A percentile compares a stretch with the other conserved stretches of the same genome.
phyloP scores from a whole-genome alignment of 2,113 vertebrate species.

The Ochotona curzoniae region DNA sequence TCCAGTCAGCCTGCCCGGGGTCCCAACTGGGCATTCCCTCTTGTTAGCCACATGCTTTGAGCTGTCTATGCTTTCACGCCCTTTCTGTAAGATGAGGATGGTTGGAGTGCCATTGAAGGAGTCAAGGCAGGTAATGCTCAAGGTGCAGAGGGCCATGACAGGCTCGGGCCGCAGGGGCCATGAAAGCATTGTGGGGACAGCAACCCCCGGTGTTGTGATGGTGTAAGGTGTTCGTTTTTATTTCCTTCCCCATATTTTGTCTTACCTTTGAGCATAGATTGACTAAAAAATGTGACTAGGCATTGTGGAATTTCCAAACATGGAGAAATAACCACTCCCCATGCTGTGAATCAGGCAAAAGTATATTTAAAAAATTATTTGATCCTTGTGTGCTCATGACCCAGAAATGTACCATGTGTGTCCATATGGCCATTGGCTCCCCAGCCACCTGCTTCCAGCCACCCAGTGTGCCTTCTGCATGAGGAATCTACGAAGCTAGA shows the following conservation, averaged over 20 bases:
- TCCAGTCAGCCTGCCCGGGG: not conserved
- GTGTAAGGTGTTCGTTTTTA: not conserved
- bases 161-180: too few species aligned
- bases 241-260: not conserved
- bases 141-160: not conserved
- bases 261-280: slow-evolving; percentile 48
- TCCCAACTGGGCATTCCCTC: not conserved
- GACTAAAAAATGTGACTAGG: not conserved
- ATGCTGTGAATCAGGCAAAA: not conserved
- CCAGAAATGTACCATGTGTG: not conserved
- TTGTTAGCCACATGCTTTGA: not conserved
- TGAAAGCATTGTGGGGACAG: not conserved
- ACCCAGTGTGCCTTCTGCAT: not conserved
- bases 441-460: not conserved
- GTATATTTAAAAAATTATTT: not conserved
- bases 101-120: not conserved
- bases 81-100: not conserved
- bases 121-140: not conserved
- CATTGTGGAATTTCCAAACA: not conserved
- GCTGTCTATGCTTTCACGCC: not conserved
- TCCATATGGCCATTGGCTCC: not conserved
- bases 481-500: not conserved
- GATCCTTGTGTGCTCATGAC: not conserved
- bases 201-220: not conserved
- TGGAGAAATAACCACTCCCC: not conserved